Percentiles rank a stretch among this genome's conserved stretches.
phyloP scores from a whole-genome alignment of 2,888 invertebrate species.

The Cheilosia impressa region DNA sequence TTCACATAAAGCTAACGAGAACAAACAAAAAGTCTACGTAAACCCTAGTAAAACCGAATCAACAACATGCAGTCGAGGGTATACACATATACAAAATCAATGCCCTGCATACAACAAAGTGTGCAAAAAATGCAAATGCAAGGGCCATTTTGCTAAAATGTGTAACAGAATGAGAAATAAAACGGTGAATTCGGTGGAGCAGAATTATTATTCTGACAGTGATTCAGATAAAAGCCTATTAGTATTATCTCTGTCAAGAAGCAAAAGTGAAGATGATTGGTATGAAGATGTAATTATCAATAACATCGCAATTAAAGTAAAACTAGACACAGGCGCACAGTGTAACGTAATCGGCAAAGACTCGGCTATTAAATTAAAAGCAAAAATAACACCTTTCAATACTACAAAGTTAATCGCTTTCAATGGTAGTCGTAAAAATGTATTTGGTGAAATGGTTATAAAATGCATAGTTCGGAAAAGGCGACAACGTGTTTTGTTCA shows the following conservation, averaged over 20 bases:
- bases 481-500: constrained; percentile 21
- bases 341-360: constrained; percentile 35
- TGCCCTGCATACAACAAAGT: constrained; percentile 27
- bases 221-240: constrained; percentile 30
- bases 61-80: constrained; percentile 23
- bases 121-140: constrained; percentile 40
- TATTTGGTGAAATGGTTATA: constrained; percentile 17
- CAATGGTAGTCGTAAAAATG: constrained; percentile 31
- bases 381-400: constrained; percentile 34
- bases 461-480: constrained; percentile 33
- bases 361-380: constrained; percentile 26
- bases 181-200: constrained; percentile 6
- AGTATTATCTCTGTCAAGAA: constrained; percentile 22
- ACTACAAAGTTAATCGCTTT: constrained; percentile 29
- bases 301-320: constrained; percentile 8
- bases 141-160: constrained; percentile 32
- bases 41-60: constrained; percentile 13
- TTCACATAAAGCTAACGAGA: constrained; percentile 7
- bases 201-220: constrained; percentile 11
- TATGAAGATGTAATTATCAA: constrained; percentile 10
- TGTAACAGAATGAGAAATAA: constrained; percentile 19
- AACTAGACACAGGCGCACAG: constrained; percentile 40
- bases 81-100: constrained; percentile 17
- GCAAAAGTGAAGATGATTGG: constrained; percentile 21
- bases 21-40: constrained; percentile 7